phyloP scores from a whole-genome alignment of 30 jellyfish, hydroid and myxozoan genomes.

The Pseudorhiza aurosa region DNA sequence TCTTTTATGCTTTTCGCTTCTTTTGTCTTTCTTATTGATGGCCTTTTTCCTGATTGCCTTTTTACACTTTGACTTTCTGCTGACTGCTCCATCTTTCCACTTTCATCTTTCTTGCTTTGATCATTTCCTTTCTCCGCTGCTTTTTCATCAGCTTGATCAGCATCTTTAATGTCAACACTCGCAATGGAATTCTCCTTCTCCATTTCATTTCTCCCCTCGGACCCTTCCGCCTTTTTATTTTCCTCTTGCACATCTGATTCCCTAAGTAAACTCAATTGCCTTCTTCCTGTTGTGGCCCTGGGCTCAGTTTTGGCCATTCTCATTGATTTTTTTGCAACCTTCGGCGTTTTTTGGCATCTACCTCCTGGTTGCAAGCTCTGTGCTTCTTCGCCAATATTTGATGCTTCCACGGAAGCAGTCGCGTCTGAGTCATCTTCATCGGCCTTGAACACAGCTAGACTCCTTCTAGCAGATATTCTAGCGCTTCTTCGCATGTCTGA shows the following conservation, averaged over 20 bases:
- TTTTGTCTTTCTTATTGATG: neutral
- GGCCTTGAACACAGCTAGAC: neutral
- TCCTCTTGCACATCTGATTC: neutral
- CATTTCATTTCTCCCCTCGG: too few relatives aligned
- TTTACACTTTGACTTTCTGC: neutral
- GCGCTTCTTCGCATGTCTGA: conserved; percentile 51
- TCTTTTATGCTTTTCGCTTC: neutral
- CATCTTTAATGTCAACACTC: neutral
- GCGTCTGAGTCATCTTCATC: neutral
- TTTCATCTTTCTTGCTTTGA: too few relatives aligned
- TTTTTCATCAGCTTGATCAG: neutral
- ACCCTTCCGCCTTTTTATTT: neutral
- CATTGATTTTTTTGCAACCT: neutral
- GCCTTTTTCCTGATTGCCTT: neutral
- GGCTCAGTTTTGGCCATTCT: too few relatives aligned
- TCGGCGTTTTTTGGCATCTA: neutral
- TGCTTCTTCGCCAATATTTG: neutral
- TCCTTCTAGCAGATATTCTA: conserved; percentile 16
- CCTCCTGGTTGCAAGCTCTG: neutral
- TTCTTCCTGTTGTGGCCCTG: neutral
- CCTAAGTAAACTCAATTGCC: neutral
- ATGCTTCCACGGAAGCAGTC: neutral
- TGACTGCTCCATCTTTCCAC: neutral
- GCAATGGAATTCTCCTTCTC: too few relatives aligned
- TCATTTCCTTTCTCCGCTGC: too few relatives aligned